Base-by-base conservation (phyloP, 2,888 invertebrate genomes). In the Magallana nippona region DNA sequence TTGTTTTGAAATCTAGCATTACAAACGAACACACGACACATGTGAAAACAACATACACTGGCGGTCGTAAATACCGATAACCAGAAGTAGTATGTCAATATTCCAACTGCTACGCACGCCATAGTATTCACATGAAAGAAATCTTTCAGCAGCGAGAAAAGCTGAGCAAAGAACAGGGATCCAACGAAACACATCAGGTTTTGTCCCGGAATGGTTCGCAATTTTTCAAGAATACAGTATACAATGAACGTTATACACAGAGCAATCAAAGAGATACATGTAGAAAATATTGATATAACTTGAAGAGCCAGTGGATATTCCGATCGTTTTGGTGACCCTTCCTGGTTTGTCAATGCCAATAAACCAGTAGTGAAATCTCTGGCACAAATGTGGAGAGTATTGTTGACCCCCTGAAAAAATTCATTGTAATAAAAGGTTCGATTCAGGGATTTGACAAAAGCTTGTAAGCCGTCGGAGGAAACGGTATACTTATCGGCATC, bases 21-120 rank as follows among this genome's bases (percentile, higher is more conserved):
- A 15, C 71, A 71, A 2, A 71, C 71, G 19, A 71, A 71, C 71
- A 71, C 71, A 27, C 71, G 71, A 11, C 22, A 71, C 71, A 71
- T 71, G 13, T 71, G 71, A 11, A 71, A 27, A 71, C 22, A 71
- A 11, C 71, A 71, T 15, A 71, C 71, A 32, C 32, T 71, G 27
- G 71, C 22, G 17, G 15, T 27, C 0, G 71, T 71, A 32, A 71
- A 71, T 27, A 22, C 32, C 5, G 71, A 71, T 11, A 71, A 5
- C 71, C 71, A 71, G 22, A 71, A 71, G 32, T 71, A 71, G 27
- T 71, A 71, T 27, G 15, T 71, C 1, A 71, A 71, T 13, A 71
- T 71, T 5, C 71, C 71, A 13, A 71, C 22, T 13, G 13, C 71
- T 10, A 1, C 32, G 13, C 71, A 71, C 32, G 32, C 27, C 11